Evolutionary conservation across 2,888 invertebrate species (phyloP), one percentile per base, ranked within the genome.

Genomic region (Hirtodrosophila alboralis): DNA sequence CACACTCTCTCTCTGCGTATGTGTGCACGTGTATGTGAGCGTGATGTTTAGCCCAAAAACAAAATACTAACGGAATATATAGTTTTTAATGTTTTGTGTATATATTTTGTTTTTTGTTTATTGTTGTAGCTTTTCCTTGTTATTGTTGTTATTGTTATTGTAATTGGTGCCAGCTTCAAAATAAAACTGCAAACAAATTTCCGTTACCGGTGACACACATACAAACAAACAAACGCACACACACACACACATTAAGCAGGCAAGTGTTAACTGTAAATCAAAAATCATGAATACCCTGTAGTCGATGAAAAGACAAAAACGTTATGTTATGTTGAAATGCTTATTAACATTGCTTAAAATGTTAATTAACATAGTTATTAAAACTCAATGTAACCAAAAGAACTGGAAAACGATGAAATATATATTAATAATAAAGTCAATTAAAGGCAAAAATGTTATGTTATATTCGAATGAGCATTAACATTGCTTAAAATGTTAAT

Each of bases 131-230:
- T 36, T 43, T 33, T 26, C 14, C 26, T 36, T 43, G 18, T 18
- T 60, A 0, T 21, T 45, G 23, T 61, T 70, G 60, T 38, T 59
- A 23, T 14, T 56, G 51, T 31, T 60, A 48, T 37, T 68, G 44
- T n/a, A n/a, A n/a, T n/a, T n/a, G n/a, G n/a, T 48, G 40, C 10
- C 37, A 65, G 67, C 78, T 45, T 38, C 40, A 36, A 69, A 65
- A 75, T 70, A 83, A 70, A 66, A 76, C 58, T 53, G 66, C 75
- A 67, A 74, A 71, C 71, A 64, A 65, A 83, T 78, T 73, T 68
- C 75, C 63, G 70, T 58, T 74, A 51, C 67, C 68, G 65, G 59
- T 63, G 62, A 64, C 56, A 48, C 45, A 48, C 58, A 44, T 9
- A 14, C 48, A 38, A 40, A 37, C n/a, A 57, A 37, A 23, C 31